Evolutionary conservation across 2,888 invertebrate genomes (phyloP), one percentile per base, ranked within the genome.

Genomic region (Mythimna lalbum): DNA sequence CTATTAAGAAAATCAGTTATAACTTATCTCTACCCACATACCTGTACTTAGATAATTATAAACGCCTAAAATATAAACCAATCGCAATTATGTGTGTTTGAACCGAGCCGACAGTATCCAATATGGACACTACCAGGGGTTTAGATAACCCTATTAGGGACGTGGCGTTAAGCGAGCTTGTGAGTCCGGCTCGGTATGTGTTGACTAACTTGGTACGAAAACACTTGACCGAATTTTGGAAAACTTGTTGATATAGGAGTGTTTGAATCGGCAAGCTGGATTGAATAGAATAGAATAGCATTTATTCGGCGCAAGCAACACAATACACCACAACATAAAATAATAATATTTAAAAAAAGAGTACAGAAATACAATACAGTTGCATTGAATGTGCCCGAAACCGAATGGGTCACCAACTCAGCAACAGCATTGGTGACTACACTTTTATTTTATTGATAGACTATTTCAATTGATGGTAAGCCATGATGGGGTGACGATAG

Each of bases 61-160:
- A 52, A 31, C 19, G 33, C 56, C 36, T 57, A 57, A 69, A 57
- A 57, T 50, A 39, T 23, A 52, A 31, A 10, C 12, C 0, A 31
- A 31, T 47, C 19, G 33, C 31, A 76, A 49, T 43, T 53, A 75
- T 12, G 7, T 33, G 19, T 0, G 47, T 74, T 74, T 74, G 61
- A 57, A 57, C 27, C 6, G 6, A 9, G 47, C 73, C 78, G 73
- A 12, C 78, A 3, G 21, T 50, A 7, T 55, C 73, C 60, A n/a
- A 50, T 75, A 78, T 60, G 63, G 78, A 59, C 27, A 23, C 36
- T 43, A 63, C 63, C 50, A 50, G 53, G 36, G 50, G 43, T 70
- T 74, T 57, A 74, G 78, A 70, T 69, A 47, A 52, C 73, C 70
- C 17, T 74, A 77, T 57, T 56, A 62, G 61, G 78, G 27, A 9